Evolutionary conservation across 2,113 vertebrate species (phyloP).

Genomic region (Coryphaenoides rupestris): DNA sequence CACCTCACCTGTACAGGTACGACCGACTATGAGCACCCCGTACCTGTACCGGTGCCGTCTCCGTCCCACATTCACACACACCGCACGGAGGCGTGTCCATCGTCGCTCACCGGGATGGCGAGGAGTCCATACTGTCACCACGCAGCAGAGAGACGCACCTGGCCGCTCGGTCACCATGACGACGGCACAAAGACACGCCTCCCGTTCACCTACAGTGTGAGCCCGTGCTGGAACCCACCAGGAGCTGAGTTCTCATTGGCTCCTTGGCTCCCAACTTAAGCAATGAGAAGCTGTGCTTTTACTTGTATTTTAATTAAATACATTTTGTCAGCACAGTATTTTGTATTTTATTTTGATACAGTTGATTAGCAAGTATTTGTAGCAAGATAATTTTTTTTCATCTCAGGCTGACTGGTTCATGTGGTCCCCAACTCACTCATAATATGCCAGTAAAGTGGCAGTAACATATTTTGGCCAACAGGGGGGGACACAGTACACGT

Average conservation of each 20-base stretch:
- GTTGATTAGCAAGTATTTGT: too few species aligned
- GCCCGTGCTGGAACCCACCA: slow-evolving; percentile 43
- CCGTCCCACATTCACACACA: slow-evolving; percentile 24
- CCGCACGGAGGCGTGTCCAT: neutral
- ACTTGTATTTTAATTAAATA: too few species aligned
- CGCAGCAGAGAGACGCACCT: slow-evolving; percentile 18
- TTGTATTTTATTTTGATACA: too few species aligned
- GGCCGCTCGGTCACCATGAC: slow-evolving; percentile 30
- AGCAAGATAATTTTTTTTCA: neutral
- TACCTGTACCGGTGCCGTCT: slow-evolving; percentile 7
- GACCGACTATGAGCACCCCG: neutral
- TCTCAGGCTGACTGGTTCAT: neutral
- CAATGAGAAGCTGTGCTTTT: slow-evolving; percentile 38
- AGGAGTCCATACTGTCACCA: slow-evolving; percentile 16
- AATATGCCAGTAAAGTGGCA: too few species aligned
- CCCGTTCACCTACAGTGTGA: slow-evolving; percentile 10
- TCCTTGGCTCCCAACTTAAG: slow-evolving; percentile 35
- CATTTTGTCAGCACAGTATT: too few species aligned
- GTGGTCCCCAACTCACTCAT: too few species aligned
- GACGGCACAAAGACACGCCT: slow-evolving; percentile 22
- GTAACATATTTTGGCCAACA: too few species aligned
- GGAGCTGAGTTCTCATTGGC: slow-evolving; percentile 33
- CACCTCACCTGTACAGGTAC: slow-evolving; percentile 5
- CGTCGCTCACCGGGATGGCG: slow-evolving; percentile 14
- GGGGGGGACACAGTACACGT: too few species aligned